phyloP scores from a whole-genome alignment of 2,888 invertebrate genomes.

The Periphyllus acericola region DNA sequence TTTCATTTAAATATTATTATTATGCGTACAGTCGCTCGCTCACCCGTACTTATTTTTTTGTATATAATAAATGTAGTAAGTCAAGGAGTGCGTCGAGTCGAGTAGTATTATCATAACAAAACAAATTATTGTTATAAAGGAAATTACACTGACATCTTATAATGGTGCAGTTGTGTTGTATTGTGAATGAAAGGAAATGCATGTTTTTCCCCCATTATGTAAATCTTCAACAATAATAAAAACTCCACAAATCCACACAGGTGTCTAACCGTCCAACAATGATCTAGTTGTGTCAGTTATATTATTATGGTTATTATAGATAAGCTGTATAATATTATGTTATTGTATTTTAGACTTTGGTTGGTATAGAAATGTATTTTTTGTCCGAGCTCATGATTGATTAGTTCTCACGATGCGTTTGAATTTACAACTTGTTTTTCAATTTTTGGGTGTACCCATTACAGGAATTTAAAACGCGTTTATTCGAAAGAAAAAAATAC shows the following conservation, averaged over 20 bases:
- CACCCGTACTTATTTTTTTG: background rate
- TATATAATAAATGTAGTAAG: background rate
- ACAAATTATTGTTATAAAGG: background rate
- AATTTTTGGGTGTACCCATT: background rate
- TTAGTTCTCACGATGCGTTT: conserved; percentile 22
- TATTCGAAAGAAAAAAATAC: conserved; percentile 10
- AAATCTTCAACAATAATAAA: conserved; percentile 47
- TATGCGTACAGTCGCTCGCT: background rate
- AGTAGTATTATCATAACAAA: background rate
- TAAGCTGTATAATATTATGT: background rate
- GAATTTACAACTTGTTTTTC: conserved; percentile 8
- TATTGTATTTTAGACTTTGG: background rate
- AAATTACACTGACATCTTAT: conserved; percentile 18
- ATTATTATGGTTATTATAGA: no score
- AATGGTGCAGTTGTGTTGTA: background rate
- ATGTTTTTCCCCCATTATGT: conserved; percentile 30
- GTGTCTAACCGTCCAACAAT: conserved; percentile 29
- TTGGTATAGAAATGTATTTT: background rate
- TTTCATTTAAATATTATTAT: background rate
- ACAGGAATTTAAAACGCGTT: conserved; percentile 36
- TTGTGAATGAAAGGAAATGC: conserved; percentile 34
- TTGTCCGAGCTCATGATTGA: background rate
- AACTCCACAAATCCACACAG: background rate
- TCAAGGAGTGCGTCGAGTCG: background rate
- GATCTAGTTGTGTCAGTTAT: conserved; percentile 20